A percentile compares a stretch with the other conserved stretches of the same genome.
Evolutionary conservation across 2,113 vertebrate genomes (phyloP).

Genomic region (Callopanchax toddi): DNA sequence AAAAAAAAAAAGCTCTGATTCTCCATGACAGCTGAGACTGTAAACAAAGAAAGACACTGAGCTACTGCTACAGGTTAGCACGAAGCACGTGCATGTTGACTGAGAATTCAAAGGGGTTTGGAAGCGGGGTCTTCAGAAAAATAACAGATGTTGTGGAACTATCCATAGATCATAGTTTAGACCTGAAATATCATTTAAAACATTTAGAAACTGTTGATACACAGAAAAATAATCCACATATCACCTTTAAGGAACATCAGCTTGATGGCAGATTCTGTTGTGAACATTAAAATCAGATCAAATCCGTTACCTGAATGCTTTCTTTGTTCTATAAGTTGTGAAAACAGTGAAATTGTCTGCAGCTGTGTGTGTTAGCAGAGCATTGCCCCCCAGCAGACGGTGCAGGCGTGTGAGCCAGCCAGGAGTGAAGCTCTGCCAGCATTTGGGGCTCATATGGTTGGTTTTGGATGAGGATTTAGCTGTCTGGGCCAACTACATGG

Average conservation of each 20-base stretch:
- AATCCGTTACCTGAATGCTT: constrained; percentile 14
- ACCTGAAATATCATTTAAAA: too few species aligned
- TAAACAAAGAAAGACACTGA: too few species aligned
- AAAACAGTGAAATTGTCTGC: constrained; percentile 23
- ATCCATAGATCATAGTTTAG: too few species aligned
- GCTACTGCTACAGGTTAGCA: too few species aligned
- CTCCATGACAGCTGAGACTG: too few species aligned
- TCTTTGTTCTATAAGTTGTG: constrained; percentile 12
- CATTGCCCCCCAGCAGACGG: constrained; percentile 51
- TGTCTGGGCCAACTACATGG: constrained; percentile 46
- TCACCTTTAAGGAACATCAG: constrained; percentile 18
- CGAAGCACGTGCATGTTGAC: too few species aligned
- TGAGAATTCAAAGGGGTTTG: too few species aligned
- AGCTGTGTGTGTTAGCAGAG: constrained; percentile 1
- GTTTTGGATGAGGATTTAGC: constrained; percentile 38
- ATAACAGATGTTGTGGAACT: too few species aligned
- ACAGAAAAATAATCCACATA: too few species aligned
- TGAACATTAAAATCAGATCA: constrained; percentile 12
- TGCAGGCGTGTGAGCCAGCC: constrained; percentile 44
- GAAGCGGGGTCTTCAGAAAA: too few species aligned
- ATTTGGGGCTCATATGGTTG: constrained; percentile 49
- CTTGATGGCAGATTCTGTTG: constrained; percentile 6
- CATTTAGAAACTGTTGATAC: too few species aligned
- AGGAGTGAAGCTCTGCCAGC: constrained; percentile 45
- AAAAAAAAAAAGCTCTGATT: too few species aligned